Evolutionary conservation across 2,888 invertebrate species (phyloP), one percentile per base, ranked within the genome.

Genomic region (Junonia oenone): DNA sequence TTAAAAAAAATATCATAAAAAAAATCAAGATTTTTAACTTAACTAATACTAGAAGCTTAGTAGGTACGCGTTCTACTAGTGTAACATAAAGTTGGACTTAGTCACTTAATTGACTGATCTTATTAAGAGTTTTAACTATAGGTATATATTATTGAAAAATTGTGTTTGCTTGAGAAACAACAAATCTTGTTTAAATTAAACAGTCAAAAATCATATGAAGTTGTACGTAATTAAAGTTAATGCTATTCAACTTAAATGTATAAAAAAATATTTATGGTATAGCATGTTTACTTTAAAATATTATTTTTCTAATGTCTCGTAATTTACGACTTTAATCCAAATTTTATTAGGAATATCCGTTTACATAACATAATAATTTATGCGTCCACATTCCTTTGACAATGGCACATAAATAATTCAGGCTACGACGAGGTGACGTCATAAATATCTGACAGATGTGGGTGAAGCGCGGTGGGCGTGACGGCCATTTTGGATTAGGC

Each of bases 401-500:
- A 26, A 22, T 6, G 13, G 11, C 13, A 11, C 17, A 43, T 43
- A 22, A 26, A 26, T 26, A 43, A 43, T 43, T 22, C 43, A 43
- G 26, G 8, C 22, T 22, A 43, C 26, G 43, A 13, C n/a, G 13
- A 1, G n/a, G 43, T 43, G 43, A 43, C 43, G 26, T 22, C 43
- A 43, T 13, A 22, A 26, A 43, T 26, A 26, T 13, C 6, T 43
- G 43, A 43, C 43, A 43, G 43, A 43, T 43, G 43, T 43, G 43
- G 43, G 43, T 43, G 43, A 43, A 13, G 26, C 22, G 26, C n/a
- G 22, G 43, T 26, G 43, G 43, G 43, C 43, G 43, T 43, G 43
- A 43, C 43, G 43, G 38, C 43, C 43, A 43, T 43, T 43, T 43
- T 43, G 43, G 26, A 43, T 43, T 43, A 43, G 22, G 26, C 26